Base-by-base conservation (phyloP, 2,888 invertebrate genomes). In the Salticus scenicus region DNA sequence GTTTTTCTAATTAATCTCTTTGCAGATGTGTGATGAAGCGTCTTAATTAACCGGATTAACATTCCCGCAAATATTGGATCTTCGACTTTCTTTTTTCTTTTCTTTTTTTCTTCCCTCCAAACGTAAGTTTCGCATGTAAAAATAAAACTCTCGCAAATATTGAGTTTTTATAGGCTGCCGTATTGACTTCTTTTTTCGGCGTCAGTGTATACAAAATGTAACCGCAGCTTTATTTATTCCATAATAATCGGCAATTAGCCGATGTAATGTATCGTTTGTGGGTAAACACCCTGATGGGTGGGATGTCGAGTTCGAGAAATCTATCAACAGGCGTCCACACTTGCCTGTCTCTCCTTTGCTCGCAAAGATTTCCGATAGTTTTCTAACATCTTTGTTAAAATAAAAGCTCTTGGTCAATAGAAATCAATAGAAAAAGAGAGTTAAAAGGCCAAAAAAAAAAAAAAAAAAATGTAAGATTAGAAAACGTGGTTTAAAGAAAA, bases 381-480 rank as follows among this genome's bases (percentile, higher is more conserved):
- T 72, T 84, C 83, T 77, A 77, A 83, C 83, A 76, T 73, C 83
- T 77, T 83, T 83, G 72, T 77, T 83, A 83, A 83, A 83, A 83
- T 72, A 71, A 69, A 83, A 71, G 76, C 37, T 64, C 17, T 37
- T 57, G 77, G 83, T 69, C 83, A 84, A 77, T 73, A 72, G 83
- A 84, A 84, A 84, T 84, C 83, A 84, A 84, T 84, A 57, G 77
- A 31, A 73, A 37, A 84, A 77, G 77, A 76, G 77, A 37, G 77
- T 77, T 78, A 69, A 72, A 57, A 70, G 76, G 28, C 30, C 5
- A 64, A 51, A 30, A 66, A 72, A 70, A 12, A 47, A 47, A 17
- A 71, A 17, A 33, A 33, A 31, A 42, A 41, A 70, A 42, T 41
- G 10, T 10, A 42, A 37, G 42, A 70, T 37, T 20, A 63, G n/a